Evolutionary conservation across 1,140 invertebrate genomes (phyloP).

Genomic region (Polyergus mexicanus): DNA sequence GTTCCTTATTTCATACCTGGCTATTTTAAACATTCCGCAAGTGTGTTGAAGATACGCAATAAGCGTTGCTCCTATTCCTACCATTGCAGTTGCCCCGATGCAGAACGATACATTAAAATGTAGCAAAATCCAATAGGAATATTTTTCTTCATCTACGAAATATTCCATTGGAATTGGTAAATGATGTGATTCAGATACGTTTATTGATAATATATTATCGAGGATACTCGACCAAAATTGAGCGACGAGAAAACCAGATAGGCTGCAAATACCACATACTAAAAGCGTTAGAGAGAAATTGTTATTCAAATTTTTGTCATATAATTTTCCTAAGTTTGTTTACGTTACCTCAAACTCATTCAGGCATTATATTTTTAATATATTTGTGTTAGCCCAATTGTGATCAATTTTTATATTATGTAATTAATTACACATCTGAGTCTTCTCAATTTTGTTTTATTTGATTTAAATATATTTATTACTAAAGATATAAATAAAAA

Average conservation of each 20-base stretch:
- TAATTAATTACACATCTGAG: no score
- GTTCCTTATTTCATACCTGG: neutral
- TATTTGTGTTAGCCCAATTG: no score
- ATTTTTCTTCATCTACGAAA: constrained; percentile 1
- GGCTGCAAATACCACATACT: neutral
- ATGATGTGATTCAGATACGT: neutral
- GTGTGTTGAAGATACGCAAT: neutral
- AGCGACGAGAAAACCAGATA: neutral
- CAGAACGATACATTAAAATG: neutral
- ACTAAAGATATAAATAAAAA: neutral
- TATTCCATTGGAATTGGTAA: neutral
- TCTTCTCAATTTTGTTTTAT: no score
- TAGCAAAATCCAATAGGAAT: neutral
- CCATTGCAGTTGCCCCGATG: neutral
- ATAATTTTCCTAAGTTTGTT: neutral
- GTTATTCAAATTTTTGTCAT: neutral
- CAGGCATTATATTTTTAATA: no score
- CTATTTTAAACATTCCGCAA: constrained; percentile 14
- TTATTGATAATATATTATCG: neutral
- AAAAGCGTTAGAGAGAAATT: neutral
- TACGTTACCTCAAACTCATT: no score
- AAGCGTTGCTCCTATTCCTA: neutral
- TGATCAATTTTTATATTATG: neutral
- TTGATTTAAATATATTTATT: neutral
- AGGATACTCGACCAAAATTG: neutral